Evolutionary conservation across 2,888 invertebrate genomes (phyloP), one percentile per base, ranked within the genome.

Genomic region (Drosophila heteroneura): DNA sequence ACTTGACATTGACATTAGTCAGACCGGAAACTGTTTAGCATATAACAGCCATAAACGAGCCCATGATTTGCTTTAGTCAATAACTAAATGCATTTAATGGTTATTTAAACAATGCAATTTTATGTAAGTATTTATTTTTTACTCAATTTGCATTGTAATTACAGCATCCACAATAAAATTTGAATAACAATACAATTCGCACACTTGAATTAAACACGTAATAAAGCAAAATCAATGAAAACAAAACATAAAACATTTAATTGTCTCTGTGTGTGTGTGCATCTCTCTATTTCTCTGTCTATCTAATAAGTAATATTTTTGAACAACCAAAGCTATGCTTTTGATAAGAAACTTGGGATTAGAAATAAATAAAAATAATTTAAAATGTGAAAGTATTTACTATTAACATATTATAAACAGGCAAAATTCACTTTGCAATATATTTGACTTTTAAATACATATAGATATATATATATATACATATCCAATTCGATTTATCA

Each of bases 11-110:
- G 54, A 66, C 41, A 41, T 53, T 72, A 56, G 49, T n/a, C 49
- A 60, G 60, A 79, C 70, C 83, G 89, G 89, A 84, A 84, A 71
- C 67, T 51, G 54, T 73, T 88, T 79, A 67, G 49, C 77, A 88
- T 77, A 63, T 56, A 59, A 62, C 49, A 37, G 39, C 64, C 47
- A 76, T 76, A 70, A 61, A 33, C 56, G 60, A 60, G 64, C 63
- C 67, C 61, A 78, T 77, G 59, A 72, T 67, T 79, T 61, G 65
- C 9, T 61, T 67, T 64, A 70, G 65, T 75, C 75, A 72, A 70
- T 73, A 73, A 80, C 68, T 83, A 60, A 82, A 81, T 75, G 72
- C 75, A 81, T 58, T 80, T 69, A 73, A 81, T 76, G 57, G 60
- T n/a, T 61, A 60, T 66, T 83, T 64, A 81, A 81, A 83, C 73